Percentiles rank a stretch among this genome's conserved stretches.
Evolutionary conservation across 2,797 vertebrate species (phyloP).

Genomic region (Anas flavirostris): DNA sequence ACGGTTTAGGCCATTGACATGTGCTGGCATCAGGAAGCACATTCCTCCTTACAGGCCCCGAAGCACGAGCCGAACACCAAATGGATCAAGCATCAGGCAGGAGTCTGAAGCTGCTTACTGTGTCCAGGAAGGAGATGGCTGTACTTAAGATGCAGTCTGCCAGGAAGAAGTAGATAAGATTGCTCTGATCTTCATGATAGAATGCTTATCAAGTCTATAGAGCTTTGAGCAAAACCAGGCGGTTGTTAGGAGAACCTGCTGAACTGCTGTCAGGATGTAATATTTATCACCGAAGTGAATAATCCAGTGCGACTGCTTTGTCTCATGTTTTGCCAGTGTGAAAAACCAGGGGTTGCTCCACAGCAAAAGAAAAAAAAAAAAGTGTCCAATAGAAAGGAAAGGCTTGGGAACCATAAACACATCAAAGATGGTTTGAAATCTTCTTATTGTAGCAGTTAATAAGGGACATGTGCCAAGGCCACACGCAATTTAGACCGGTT

Average conservation of each 20-base stretch:
- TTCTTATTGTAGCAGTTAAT: not conserved
- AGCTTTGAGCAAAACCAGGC: not conserved
- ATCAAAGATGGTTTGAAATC: not conserved
- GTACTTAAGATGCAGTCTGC: not conserved
- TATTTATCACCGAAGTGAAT: not conserved
- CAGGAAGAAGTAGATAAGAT: not conserved
- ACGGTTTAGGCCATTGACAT: not conserved
- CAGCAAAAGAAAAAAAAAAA: not conserved
- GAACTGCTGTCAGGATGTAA: not conserved
- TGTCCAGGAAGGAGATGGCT: not conserved
- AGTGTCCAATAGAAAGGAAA: not conserved
- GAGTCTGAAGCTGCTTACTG: not conserved
- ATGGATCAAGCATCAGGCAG: not conserved
- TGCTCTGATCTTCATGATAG: not conserved
- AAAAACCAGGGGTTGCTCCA: not conserved
- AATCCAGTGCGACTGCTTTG: not conserved
- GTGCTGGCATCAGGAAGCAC: not conserved
- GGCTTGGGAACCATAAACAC: not conserved
- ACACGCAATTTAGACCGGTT: not conserved
- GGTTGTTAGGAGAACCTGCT: not conserved
- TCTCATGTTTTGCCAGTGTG: not conserved
- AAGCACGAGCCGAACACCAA: not conserved
- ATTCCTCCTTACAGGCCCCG: constrained; percentile 7
- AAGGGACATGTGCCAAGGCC: not conserved
- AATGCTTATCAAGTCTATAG: not conserved